phyloP scores from a whole-genome alignment of 2,113 vertebrate genomes.

The Lampris incognitus region DNA sequence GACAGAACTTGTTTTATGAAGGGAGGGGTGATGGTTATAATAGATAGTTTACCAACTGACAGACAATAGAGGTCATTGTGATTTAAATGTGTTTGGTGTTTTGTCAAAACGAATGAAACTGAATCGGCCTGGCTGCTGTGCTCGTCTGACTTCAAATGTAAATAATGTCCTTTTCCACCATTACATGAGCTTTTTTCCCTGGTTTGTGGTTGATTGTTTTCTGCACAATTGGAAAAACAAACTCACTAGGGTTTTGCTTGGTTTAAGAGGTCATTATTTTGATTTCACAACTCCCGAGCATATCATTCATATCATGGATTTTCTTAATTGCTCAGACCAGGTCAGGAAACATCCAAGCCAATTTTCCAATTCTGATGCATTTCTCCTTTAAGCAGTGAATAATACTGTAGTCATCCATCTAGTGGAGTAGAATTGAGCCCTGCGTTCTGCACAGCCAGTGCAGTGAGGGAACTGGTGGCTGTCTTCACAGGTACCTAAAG shows the following conservation, averaged over 20 bases:
- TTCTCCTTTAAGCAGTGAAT: conserved; percentile 31
- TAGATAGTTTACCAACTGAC: background rate
- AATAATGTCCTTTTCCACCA: conserved; percentile 28
- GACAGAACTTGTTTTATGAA: conserved; percentile 29
- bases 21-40: conserved; percentile 8
- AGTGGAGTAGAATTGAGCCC: conserved; percentile 3
- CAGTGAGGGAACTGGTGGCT: background rate
- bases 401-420: conserved; percentile 23
- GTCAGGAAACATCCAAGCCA: conserved; percentile 46
- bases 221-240: conserved; percentile 13
- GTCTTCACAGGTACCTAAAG: conserved; percentile 20
- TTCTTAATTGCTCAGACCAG: conserved; percentile 41
- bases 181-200: conserved; percentile 12
- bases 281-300: conserved; percentile 27
- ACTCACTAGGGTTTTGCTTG: conserved; percentile 38
- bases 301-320: conserved; percentile 49
- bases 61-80: background rate
- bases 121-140: background rate
- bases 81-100: background rate
- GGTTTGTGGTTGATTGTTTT: conserved; percentile 14
- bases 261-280: conserved; percentile 32
- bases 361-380: conserved; percentile 38
- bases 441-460: conserved; percentile 4
- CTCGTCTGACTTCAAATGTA: conserved; percentile 1
- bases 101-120: conserved; percentile 1